A percentile compares a stretch with the other conserved stretches of the same genome.
phyloP scores from a whole-genome alignment of 2,888 invertebrate species.

The Diaphora mendica region DNA sequence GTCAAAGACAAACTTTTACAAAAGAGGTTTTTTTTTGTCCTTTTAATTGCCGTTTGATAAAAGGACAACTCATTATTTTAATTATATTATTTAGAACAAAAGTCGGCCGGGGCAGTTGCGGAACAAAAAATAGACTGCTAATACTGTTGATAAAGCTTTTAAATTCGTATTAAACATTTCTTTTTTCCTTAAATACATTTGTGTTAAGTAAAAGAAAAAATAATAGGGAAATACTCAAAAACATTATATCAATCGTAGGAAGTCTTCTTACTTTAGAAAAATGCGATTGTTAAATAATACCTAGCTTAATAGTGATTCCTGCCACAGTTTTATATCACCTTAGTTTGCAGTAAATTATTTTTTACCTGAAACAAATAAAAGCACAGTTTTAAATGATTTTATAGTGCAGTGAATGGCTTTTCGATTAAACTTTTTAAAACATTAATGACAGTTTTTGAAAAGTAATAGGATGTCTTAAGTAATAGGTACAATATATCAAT shows the following conservation, averaged over 20 bases:
- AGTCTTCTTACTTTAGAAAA: not conserved
- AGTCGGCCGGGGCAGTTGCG: conserved; percentile 14
- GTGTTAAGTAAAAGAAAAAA: conserved; percentile 4
- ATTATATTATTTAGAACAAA: conserved; percentile 34
- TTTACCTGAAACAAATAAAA: conserved; percentile 43
- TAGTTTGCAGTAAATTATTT: not conserved
- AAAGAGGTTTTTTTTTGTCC: conserved; percentile 37
- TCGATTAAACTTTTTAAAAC: not conserved
- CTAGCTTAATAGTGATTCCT: not conserved
- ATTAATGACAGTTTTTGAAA: not conserved
- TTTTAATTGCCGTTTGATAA: conserved; percentile 48
- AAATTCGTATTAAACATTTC: conserved; percentile 15
- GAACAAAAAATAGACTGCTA: conserved; percentile 32
- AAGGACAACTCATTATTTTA: conserved; percentile 39
- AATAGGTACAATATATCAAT: too few relatives aligned
- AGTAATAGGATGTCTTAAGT: not conserved
- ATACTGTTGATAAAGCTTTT: conserved; percentile 23
- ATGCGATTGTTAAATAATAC: conserved; percentile 15
- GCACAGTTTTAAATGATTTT: too few relatives aligned
- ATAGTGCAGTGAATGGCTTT: not conserved
- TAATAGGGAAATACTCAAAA: conserved; percentile 9
- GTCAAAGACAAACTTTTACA: conserved; percentile 25
- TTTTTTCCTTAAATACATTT: conserved; percentile 20
- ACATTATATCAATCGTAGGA: conserved; percentile 11
- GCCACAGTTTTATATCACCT: conserved; percentile 8